Conservation (phyloP, 2,797 vertebrate species). For the Artibeus lituratus region DNA sequence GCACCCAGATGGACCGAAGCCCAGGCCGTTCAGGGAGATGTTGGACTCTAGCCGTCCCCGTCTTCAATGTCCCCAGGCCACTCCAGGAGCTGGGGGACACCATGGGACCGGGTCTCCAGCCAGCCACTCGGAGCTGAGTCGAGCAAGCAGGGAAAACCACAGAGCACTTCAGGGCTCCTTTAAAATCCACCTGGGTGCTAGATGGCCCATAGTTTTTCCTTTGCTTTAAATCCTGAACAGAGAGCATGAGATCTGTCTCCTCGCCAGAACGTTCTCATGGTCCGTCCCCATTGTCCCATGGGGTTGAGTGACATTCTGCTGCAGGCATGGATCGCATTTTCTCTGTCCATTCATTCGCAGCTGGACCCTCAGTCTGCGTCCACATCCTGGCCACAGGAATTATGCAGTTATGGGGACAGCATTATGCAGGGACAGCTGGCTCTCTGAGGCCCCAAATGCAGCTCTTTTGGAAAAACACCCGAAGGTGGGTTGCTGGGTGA, state of each 20-base stretch:
- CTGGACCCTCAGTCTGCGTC: rapidly evolving
- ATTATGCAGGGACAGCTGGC: not conserved
- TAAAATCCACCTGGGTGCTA: not conserved
- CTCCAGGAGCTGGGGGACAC: not conserved
- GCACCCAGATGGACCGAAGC: not conserved
- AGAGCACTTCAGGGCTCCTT: not conserved
- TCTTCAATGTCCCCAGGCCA: not conserved
- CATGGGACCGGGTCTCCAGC: rapidly evolving
- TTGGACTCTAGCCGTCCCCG: not conserved
- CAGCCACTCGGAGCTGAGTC: not conserved
- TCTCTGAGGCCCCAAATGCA: not conserved
- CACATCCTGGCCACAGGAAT: rapidly evolving
- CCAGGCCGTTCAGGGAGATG: not conserved
- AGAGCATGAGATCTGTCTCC: not conserved
- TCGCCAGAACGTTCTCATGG: rapidly evolving
- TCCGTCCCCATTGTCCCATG: rapidly evolving
- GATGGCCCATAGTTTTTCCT: not conserved
- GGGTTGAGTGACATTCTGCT: too few species aligned
- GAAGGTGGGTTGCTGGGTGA: not conserved
- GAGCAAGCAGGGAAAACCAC: not conserved
- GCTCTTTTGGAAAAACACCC: not conserved
- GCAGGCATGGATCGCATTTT: not conserved
- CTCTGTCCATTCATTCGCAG: rapidly evolving
- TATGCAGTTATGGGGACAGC: not conserved
- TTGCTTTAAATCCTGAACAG: not conserved